Base-by-base conservation (phyloP, 2,888 invertebrate species). In the Callosobruchus maculatus region DNA sequence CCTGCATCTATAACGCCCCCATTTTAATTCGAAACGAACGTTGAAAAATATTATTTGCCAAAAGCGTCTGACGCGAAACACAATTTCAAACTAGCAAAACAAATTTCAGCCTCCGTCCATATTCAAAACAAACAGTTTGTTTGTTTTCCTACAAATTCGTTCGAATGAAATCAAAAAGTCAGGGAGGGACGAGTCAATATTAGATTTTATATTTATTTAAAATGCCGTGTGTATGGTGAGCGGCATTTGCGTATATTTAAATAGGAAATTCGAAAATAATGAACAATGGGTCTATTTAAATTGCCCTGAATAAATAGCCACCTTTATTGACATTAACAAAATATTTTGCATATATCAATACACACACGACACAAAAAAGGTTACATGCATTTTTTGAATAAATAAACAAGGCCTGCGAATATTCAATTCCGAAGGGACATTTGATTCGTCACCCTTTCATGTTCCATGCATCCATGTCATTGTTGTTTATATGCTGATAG, bases 241-340 rank as follows among this genome's bases (percentile, higher is more conserved):
- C 67, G 73, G 67, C 71, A 73, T 76, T 78, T 75, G 76, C 77
- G 74, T 76, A 77, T 70, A 77, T 78, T 78, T 77, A 72, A 78
- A 79, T 78, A 76, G 74, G 77, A 77, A 80, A 79, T 81, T 78
- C 77, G 79, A 80, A 81, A 82, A 82, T 82, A 81, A 81, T 81
- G 81, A 78, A 82, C 82, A 82, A 82, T 81, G 80, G 80, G 75
- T 77, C 74, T 79, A 82, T 82, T 82, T 80, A 81, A 82, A 81
- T 81, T 79, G 74, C 71, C 30, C 75, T 74, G 78, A 78, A 81
- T 79, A 80, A 81, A 80, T 76, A 77, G 80, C 75, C 79, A 81
- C 81, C 81, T 81, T 78, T 82, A 78, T 81, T 81, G 81, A 81
- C 81, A 79, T 80, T 79, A 79, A 81, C 78, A 75, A 78, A 79